A percentile compares a stretch with the other conserved stretches of the same genome.
These are phyloP conservation scores for Rhodophaea formosa DNA, from an alignment of 2,888 invertebrate genomes.

Conservation along the genomic window DNA sequence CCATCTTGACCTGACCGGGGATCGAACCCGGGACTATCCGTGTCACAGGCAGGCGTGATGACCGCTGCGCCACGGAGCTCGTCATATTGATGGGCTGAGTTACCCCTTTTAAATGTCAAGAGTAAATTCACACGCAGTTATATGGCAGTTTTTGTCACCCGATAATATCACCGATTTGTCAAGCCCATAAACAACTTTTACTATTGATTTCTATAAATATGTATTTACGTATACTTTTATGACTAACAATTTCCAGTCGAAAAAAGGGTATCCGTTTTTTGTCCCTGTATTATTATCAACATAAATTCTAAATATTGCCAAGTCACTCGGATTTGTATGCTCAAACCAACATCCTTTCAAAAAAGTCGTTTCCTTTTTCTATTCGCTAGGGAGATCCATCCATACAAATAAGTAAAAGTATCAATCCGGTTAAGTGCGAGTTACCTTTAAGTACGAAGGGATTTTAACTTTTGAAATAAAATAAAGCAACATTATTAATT, in stretches of 20 bases:
- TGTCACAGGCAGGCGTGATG: too few relatives aligned
- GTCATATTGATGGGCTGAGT: too few relatives aligned
- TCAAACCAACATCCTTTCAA: constrained; percentile 2
- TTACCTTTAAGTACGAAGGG: background rate
- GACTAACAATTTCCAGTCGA: background rate
- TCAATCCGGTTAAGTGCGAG: constrained; percentile 4
- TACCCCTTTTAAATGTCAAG: too few relatives aligned
- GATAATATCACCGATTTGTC: too few relatives aligned
- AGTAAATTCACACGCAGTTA: too few relatives aligned
- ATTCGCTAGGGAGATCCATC: constrained; percentile 9
- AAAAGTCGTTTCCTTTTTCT: constrained; percentile 9
- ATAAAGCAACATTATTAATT: background rate
- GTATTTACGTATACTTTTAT: background rate
- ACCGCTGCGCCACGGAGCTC: too few relatives aligned
- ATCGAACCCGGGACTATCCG: too few relatives aligned
- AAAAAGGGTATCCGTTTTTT: background rate
- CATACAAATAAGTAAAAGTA: constrained; percentile 9
- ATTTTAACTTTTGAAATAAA: background rate
- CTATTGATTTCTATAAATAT: background rate
- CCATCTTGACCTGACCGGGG: too few relatives aligned
- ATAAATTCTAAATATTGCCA: background rate
- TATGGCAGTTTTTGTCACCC: too few relatives aligned
- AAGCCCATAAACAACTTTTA: too few relatives aligned
- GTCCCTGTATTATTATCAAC: background rate
- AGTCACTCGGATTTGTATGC: constrained; percentile 6